Evolutionary conservation across 2,888 invertebrate genomes (phyloP), one percentile per base, ranked within the genome.

Genomic region (Uropetala carovei): DNA sequence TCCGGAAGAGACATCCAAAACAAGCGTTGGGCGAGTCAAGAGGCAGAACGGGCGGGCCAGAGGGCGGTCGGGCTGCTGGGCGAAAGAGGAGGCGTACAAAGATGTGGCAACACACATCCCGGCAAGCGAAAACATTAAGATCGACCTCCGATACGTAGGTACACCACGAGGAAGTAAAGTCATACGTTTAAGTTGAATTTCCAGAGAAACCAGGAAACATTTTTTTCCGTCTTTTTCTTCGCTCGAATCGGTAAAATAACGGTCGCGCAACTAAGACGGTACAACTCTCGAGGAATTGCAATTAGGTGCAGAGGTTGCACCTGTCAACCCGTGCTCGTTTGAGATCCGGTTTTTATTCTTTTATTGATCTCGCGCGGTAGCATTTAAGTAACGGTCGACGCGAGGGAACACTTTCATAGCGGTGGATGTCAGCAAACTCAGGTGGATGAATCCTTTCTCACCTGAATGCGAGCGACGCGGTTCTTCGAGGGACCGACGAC

Each of bases 301-400:
- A 75, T 75, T 13, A 75, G 75, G 75, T 75, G 75, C 68, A 22
- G 68, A n/a, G 22, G 27, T 18, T 75, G 75, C 75, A 75, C 75
- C 68, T 68, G 68, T n/a, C 68, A 75, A 11, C 75, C 75, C 43
- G 43, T 43, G 43, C 5, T 75, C 75, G 27, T 75, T 75, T 27
- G 75, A 75, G 27, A 75, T 75, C 75, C 75, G 75, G 75, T 75
- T 75, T 75, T 27, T 27, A 22, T 13, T 27, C 27, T 27, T 75
- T 75, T 75, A 75, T 75, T 27, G 75, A 75, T 75, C 27, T 75
- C 75, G 27, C 22, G 27, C 13, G 27, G 14, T 7, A 75, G 68
- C 68, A 5, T 68, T 68, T 68, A 68, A 68, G 75, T 75, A 75
- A 75, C 75, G 75, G 75, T 75, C 27, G 75, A 75, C 22, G 75